Evolutionary conservation across 2,888 invertebrate genomes (phyloP), one percentile per base, ranked within the genome.

Genomic region (Cephonodes hylas): DNA sequence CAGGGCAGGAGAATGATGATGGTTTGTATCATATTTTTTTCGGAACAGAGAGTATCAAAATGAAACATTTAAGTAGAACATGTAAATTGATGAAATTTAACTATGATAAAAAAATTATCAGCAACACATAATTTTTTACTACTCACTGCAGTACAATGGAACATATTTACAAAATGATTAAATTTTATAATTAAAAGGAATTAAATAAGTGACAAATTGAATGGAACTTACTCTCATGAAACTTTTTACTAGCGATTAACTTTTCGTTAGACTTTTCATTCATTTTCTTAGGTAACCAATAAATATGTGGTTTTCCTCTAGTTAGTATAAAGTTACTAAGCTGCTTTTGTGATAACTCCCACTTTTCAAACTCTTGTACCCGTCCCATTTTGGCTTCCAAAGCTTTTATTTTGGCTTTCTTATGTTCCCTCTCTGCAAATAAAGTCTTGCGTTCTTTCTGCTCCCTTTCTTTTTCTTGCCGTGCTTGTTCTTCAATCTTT

Each of bases 401-500:
- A 60, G 96, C 95, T 76, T 96, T 95, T 62, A 99, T 97, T 82
- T 97, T 97, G 0, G 96, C 95, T 83, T 99, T 97, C 82, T 98
- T 97, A 70, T 96, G 95, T 80, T 97, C 97, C 64, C 98, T 93
- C 72, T 97, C 96, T 34, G 95, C 94, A 85, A 98, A 97, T 66
- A 99, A 88, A 65, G 96, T 96, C 79, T 96, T 96, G 38, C 97
- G 93, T 84, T 98, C 97, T 68, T 95, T 96, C 60, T 98, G 93
- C 81, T 97, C 91, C 57, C 81, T 95, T 79, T 97, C 98, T 69
- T 96, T 96, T 80, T 99, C 98, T 77, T 95, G 93, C 61, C 96
- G 94, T 62, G 97, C 97, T 77, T 97, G 97, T 79, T 98, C 97
- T 81, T 99, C 99, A 64, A 99, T 94, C 85, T 98, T 97, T 64